Base-by-base conservation (phyloP, 2,888 invertebrate genomes). In the Trichopoda pennipes region DNA sequence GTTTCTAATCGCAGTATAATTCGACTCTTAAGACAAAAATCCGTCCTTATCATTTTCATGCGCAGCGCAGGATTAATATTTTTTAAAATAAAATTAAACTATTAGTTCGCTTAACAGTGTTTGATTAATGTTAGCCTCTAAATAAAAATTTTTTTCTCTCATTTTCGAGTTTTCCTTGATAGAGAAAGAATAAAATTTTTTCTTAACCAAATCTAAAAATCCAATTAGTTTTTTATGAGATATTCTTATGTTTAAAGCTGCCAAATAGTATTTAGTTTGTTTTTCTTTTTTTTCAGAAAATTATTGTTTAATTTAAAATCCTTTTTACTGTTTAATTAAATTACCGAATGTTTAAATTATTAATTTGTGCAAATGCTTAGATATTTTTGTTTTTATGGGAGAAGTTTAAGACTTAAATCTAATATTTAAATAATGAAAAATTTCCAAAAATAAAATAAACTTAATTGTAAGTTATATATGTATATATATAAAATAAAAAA, bases 41-140 rank as follows among this genome's bases (percentile, higher is more conserved):
- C 7, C 2, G 2, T 10, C 38, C 38, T 38, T 38, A 38, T 38
- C 10, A n/a, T n/a, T 44, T 44, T 44, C 16, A 6, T 6, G 14
- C 14, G 14, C 42, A 16, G 3, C 42, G 6, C n/a, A 3, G 10
- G 14, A 14, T 44, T 44, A 44, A 3, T 44, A 44, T 44, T 44
- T 38, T 38, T 12, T 12, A 38, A 53, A 32, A 23, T 8, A 60
- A 21, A 53, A 21, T 10, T 38, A 12, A 38, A 3, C 2, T 38
- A 12, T 12, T 3, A 12, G 12, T 47, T 12, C 19, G 17, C 77
- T 77, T 16, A 77, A 75, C 81, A 68, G 84, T 84, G 79, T 87
- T 88, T 88, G 87, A 88, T 87, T 86, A 87, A 87, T 88, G 88
- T 88, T 89, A 90, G 90, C 90, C 90, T 90, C 89, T 87, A 77